Conservation (phyloP, 2,888 invertebrate genomes). For the Syrista parreyssii region DNA sequence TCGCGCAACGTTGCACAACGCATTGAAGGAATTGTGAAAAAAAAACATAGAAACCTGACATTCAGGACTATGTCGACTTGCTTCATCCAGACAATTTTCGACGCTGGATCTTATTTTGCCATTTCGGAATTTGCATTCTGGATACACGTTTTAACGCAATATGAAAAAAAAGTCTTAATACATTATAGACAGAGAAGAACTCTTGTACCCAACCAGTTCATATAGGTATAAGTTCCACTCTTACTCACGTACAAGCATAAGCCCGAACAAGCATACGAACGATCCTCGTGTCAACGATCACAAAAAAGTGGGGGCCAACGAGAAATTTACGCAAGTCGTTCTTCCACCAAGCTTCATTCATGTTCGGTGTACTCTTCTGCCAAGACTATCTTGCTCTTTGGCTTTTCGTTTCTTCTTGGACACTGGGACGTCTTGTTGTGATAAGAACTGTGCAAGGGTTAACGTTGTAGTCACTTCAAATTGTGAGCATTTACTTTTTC, state of each 20-base stretch:
- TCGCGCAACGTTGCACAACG: neutral
- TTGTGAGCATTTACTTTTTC: neutral
- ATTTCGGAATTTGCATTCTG: neutral
- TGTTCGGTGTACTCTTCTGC: slow-evolving; percentile 35
- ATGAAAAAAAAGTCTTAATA: neutral
- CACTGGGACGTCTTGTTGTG: neutral
- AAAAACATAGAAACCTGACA: neutral
- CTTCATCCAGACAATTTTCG: too few species aligned
- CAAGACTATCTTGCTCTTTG: slow-evolving; percentile 9
- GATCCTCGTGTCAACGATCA: slow-evolving; percentile 16
- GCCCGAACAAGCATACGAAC: slow-evolving; percentile 35
- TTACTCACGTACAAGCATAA: slow-evolving; percentile 39
- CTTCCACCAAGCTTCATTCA: slow-evolving; percentile 42
- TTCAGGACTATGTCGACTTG: neutral
- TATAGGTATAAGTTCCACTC: slow-evolving; percentile 22
- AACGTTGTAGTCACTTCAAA: neutral
- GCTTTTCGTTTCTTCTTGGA: neutral
- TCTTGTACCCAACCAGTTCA: neutral
- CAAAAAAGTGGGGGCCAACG: slow-evolving; percentile 42
- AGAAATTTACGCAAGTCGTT: slow-evolving; percentile 29
- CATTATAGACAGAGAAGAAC: neutral
- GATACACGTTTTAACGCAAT: neutral
- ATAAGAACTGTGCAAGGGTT: neutral
- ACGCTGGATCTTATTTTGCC: neutral
- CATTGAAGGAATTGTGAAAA: neutral